A percentile compares a stretch with the other conserved stretches of the same genome.
These are phyloP conservation scores for Clarias laeviceps DNA, from an alignment of 2,797 vertebrate species.

Conservation along the genomic window DNA sequence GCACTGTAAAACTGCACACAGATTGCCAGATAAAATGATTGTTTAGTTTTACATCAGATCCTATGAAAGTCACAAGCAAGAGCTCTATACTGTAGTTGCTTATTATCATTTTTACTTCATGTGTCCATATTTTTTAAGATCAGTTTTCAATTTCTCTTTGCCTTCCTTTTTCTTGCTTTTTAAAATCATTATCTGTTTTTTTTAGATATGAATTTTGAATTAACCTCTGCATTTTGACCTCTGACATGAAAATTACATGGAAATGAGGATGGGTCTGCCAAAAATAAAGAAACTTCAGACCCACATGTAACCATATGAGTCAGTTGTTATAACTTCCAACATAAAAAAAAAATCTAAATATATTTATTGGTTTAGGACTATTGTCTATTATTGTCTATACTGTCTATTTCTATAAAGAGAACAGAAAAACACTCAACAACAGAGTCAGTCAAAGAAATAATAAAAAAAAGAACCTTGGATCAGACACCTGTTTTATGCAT, in stretches of 20 bases:
- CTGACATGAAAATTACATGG: not conserved
- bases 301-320: not conserved
- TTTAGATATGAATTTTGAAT: no score
- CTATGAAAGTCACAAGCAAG: no score
- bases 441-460: not conserved
- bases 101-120: not conserved
- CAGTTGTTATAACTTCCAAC: not conserved
- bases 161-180: not conserved
- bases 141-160: not conserved
- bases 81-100: not conserved
- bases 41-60: no score
- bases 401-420: not conserved
- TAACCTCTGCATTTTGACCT: not conserved
- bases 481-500: constrained; percentile 3
- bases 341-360: not conserved
- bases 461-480: not conserved
- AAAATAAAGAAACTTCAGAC: not conserved
- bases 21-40: no score
- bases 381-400: no score
- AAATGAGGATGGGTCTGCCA: not conserved
- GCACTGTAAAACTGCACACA: no score
- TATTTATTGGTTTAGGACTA: not conserved
- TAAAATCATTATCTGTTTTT: not conserved
- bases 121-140: not conserved
- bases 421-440: not conserved